These are phyloP conservation scores for Rambutsinella grinnellia DNA, from an alignment of 2,888 invertebrate genomes.

Conservation along the genomic window DNA sequence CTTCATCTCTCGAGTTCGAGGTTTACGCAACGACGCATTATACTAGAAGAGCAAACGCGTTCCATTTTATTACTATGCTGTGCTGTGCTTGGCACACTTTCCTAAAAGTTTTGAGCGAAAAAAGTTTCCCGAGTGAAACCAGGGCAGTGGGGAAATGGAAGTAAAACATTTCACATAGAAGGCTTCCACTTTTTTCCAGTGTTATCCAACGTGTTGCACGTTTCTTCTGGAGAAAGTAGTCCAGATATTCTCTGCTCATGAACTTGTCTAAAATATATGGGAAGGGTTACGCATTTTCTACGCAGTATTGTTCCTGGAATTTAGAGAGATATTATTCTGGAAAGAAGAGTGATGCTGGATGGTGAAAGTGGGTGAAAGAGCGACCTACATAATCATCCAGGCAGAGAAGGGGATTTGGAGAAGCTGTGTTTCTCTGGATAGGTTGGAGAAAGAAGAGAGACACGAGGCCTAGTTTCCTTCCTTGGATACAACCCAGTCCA, in stretches of 20 bases:
- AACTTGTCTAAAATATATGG: neutral
- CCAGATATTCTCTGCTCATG: too few species aligned
- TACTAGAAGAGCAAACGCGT: neutral
- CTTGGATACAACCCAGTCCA: conserved; percentile 31
- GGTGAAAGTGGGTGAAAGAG: neutral
- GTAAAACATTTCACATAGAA: too few species aligned
- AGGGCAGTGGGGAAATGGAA: conserved; percentile 12
- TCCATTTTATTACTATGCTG: too few species aligned
- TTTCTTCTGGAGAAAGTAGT: neutral
- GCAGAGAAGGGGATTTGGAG: conserved; percentile 1
- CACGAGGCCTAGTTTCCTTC: conserved; percentile 43
- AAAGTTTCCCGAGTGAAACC: conserved; percentile 6
- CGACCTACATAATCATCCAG: conserved; percentile 46
- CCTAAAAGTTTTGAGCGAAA: neutral
- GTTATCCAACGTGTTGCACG: neutral
- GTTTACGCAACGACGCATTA: neutral
- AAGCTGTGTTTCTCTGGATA: conserved; percentile 10
- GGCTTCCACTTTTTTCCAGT: neutral
- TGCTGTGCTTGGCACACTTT: conserved; percentile 39
- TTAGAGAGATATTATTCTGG: too few species aligned
- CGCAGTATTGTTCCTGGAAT: neutral
- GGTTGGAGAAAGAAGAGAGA: conserved; percentile 28
- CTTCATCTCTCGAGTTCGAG: neutral
- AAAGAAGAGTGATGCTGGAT: too few species aligned
- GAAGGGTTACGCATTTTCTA: neutral